A percentile compares a stretch with the other conserved stretches of the same genome.
Conservation (phyloP, 2,888 invertebrate species). For the Dryomyza anilis region DNA sequence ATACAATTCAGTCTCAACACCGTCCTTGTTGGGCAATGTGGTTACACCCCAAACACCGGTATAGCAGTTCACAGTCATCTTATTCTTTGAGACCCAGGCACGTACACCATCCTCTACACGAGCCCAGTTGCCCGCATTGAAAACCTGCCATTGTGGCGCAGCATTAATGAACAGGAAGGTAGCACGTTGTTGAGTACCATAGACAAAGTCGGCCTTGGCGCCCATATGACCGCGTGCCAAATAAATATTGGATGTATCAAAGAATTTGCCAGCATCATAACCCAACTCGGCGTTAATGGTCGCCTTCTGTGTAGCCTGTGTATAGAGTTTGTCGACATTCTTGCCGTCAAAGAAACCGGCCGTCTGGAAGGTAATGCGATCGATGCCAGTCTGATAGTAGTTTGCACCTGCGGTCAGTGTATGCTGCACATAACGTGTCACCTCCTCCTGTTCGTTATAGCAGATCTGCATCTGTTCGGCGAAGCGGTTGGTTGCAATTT, state of each 20-base stretch:
- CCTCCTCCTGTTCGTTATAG: constrained; percentile 57
- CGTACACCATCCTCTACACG: constrained; percentile 63
- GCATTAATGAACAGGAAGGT: constrained; percentile 66
- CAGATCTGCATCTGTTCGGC: constrained; percentile 59
- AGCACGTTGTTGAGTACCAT: constrained; percentile 62
- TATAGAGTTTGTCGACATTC: constrained; percentile 58
- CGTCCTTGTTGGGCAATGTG: constrained; percentile 62
- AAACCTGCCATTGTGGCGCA: constrained; percentile 66
- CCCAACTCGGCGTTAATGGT: constrained; percentile 57
- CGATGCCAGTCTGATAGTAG: constrained; percentile 59
- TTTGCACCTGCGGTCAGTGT: constrained; percentile 58
- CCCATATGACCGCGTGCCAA: constrained; percentile 65
- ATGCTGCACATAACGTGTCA: constrained; percentile 59
- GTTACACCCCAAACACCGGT: constrained; percentile 67
- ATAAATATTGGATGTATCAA: constrained; percentile 38
- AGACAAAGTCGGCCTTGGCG: constrained; percentile 65
- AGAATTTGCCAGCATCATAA: constrained; percentile 45
- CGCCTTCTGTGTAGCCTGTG: constrained; percentile 50
- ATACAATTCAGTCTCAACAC: constrained; percentile 56
- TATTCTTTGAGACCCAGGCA: constrained; percentile 51
- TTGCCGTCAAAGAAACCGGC: constrained; percentile 54
- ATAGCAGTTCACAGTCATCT: constrained; percentile 61
- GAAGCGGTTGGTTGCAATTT: constrained; percentile 50
- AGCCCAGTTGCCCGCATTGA: constrained; percentile 69
- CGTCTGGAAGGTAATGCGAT: constrained; percentile 56